Conservation (phyloP, 2,797 vertebrate species). For the Hephaestus fuliginosus region DNA sequence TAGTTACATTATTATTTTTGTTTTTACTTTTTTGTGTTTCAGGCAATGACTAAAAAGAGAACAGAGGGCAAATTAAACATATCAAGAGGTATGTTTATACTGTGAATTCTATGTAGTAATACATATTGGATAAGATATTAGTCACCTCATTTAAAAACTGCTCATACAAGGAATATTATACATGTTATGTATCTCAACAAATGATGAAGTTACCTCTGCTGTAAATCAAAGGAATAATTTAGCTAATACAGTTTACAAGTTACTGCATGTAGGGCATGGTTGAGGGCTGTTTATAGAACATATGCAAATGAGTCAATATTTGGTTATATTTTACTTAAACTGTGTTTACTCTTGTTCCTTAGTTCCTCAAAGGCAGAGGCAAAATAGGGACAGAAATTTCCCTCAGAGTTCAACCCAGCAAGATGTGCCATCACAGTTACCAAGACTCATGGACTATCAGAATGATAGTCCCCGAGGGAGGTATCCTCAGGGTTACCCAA, state of each 20-base stretch:
- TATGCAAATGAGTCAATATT: not conserved
- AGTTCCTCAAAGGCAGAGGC: slow-evolving; percentile 54
- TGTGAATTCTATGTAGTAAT: not conserved
- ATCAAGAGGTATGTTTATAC: slow-evolving; percentile 62
- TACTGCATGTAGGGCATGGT: not conserved
- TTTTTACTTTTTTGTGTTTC: slow-evolving; percentile 38
- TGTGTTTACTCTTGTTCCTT: not conserved
- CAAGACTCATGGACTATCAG: slow-evolving; percentile 28
- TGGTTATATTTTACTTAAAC: not conserved
- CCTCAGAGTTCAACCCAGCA: not conserved
- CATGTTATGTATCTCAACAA: not conserved
- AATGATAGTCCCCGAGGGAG: not conserved
- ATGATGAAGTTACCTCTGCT: not conserved
- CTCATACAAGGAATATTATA: not conserved
- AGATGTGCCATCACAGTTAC: not conserved
- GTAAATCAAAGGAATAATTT: not conserved
- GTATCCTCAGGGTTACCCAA: not conserved
- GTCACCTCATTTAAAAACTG: not conserved
- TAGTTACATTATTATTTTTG: not conserved
- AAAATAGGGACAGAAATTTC: slow-evolving; percentile 10
- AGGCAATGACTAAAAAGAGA: slow-evolving; percentile 58
- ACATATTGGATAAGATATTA: not conserved
- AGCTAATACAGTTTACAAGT: not conserved
- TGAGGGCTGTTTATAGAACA: slow-evolving; percentile 2
- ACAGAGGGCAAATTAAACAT: slow-evolving; percentile 43